Conservation (phyloP, 2,113 vertebrate species). For the Ariopsis seemanni region DNA sequence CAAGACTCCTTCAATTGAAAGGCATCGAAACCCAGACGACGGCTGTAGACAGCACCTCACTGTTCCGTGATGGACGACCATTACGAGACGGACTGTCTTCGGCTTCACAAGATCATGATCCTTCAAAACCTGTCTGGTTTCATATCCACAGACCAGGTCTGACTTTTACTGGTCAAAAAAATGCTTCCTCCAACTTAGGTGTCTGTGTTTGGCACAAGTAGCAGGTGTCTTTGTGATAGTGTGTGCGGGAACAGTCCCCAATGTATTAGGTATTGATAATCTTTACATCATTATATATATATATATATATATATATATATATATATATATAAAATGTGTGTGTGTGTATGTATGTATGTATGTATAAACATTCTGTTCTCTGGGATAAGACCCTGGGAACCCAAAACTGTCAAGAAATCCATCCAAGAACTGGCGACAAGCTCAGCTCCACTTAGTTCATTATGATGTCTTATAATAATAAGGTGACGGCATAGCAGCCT, state of each 20-base stretch:
- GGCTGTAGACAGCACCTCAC: conserved; percentile 22
- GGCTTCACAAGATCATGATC: conserved; percentile 17
- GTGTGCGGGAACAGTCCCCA: conserved; percentile 37
- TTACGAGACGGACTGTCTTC: conserved; percentile 47
- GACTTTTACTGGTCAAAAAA: conserved; percentile 28
- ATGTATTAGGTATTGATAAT: conserved; percentile 30
- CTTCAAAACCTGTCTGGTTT: conserved; percentile 35
- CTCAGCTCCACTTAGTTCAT: conserved; percentile 37
- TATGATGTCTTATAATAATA: conserved; percentile 33
- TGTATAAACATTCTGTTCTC: conserved; percentile 32
- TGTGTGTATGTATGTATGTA: not conserved
- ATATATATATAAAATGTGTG: too few species aligned
- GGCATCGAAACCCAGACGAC: conserved; percentile 38
- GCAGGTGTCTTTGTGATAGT: conserved; percentile 43
- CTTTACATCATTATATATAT: conserved; percentile 26
- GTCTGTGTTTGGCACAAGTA: conserved; percentile 53
- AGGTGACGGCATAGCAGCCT: conserved; percentile 54
- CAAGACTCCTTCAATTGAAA: conserved; percentile 50
- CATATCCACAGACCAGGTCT: conserved; percentile 21
- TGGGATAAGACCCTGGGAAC: conserved; percentile 11
- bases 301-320: too few species aligned
- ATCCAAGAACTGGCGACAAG: not conserved
- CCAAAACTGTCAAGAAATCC: conserved; percentile 4
- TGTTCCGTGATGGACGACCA: conserved; percentile 16
- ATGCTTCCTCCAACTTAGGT: conserved; percentile 18